Base-by-base conservation (phyloP, 2,113 vertebrate genomes). In the Lanius ludovicianus region DNA sequence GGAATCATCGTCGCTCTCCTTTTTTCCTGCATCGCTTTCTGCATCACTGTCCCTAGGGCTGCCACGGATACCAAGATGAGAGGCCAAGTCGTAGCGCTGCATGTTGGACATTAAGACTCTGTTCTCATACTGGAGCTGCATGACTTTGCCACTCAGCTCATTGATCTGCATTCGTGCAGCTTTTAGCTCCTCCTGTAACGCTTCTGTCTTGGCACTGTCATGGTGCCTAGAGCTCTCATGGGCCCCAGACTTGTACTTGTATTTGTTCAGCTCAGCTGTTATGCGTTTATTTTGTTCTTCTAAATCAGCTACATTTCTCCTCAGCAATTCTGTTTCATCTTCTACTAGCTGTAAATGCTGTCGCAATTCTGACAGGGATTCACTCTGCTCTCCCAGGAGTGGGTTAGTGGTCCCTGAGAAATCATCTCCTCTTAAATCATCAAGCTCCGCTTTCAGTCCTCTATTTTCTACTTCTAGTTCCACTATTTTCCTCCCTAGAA, bases 81-180 rank as follows among this genome's bases (percentile, higher is more conserved):
- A 99, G n/a, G 99, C 99, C 96, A 99, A 95, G 97, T 99, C 99
- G 6, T 99, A 99, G 96, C 99, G 99, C 95, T 99, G 99, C 99
- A 99, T 99, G 98, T 99, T 99, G 96, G 99, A 99, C 97, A 99
- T 99, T 28, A 99, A 97, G 84, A 99, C 99, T 9, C 99, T 99
- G 97, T 99, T 99, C 98, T 99, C 99, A 9, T 99, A 99, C 97
- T 99, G 99, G 53, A 99, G 98, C 95, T 99, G 99, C 99, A 99
- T 99, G 81, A 99, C 99, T 97, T 99, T 99, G 73, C 99, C 99
- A 6, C 99, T 99, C 96, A 99, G 98, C 93, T 99, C 99, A 8
- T 99, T 99, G 97, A 99, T 99, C 96, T 99, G 99, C 97, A 99
- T 98, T 42, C 99, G 98, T 0, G 99, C 99, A 3, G 98, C 98